Conservation (phyloP, 2,888 invertebrate species). For the Candidula unifasciata region DNA sequence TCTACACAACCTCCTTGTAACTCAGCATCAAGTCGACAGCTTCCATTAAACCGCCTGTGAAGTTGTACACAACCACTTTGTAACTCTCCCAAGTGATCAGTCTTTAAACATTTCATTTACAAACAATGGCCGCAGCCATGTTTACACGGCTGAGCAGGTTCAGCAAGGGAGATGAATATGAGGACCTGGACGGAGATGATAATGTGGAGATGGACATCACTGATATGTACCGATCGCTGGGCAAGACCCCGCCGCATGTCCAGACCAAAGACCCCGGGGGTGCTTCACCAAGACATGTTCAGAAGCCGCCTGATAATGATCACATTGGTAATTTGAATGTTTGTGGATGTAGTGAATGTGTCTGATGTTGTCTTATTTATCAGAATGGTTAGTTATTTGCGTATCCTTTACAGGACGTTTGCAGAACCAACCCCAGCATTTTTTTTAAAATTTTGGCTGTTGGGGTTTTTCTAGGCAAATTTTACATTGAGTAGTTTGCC, state of each 20-base stretch:
- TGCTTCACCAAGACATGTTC: background rate
- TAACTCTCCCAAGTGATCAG: background rate
- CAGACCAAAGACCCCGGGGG: constrained; percentile 11
- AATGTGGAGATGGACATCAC: constrained; percentile 70
- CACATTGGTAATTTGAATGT: background rate
- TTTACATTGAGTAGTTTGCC: too few relatives aligned
- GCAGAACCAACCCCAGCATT: too few relatives aligned
- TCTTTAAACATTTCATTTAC: background rate
- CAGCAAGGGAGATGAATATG: constrained; percentile 64
- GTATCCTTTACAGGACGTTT: too few relatives aligned
- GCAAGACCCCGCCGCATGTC: constrained; percentile 32
- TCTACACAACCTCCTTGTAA: too few relatives aligned
- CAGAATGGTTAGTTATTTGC: too few relatives aligned
- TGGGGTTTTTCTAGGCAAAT: too few relatives aligned
- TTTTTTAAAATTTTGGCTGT: too few relatives aligned
- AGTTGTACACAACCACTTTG: too few relatives aligned
- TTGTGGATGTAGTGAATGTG: too few relatives aligned
- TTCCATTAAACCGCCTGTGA: too few relatives aligned
- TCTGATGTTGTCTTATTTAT: too few relatives aligned
- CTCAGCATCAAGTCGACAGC: too few relatives aligned
- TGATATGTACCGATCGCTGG: constrained; percentile 59
- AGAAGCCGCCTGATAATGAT: background rate
- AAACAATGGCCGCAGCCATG: constrained; percentile 55
- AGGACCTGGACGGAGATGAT: constrained; percentile 67
- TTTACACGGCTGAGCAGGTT: constrained; percentile 66